phyloP scores from a whole-genome alignment of 2,113 vertebrate species.

The Fulmarus glacialis region DNA sequence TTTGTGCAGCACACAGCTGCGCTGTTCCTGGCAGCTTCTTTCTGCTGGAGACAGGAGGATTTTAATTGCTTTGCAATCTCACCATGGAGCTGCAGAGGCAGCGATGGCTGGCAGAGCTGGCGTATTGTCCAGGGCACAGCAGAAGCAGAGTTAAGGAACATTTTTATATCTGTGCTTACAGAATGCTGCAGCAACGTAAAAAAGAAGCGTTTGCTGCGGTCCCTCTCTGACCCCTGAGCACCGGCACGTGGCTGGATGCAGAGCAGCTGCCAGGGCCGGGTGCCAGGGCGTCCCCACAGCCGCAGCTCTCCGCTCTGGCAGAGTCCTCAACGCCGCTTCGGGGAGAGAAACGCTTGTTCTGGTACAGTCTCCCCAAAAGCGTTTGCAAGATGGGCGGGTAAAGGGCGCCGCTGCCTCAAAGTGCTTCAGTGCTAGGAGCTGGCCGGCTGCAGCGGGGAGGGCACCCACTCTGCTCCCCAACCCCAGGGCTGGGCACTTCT shows the following conservation, averaged over 20 bases:
- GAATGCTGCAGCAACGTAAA: not conserved
- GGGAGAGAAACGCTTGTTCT: fast-evolving
- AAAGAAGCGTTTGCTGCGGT: fast-evolving
- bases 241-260: fast-evolving
- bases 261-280: not conserved
- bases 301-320: not conserved
- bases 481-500: fast-evolving
- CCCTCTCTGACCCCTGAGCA: fast-evolving
- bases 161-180: not conserved
- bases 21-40: not conserved
- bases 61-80: not conserved
- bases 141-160: not conserved
- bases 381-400: fast-evolving
- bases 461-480: not conserved
- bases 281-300: not conserved
- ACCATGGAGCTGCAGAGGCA: not conserved
- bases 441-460: no score
- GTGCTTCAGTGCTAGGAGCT: not conserved
- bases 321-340: fast-evolving
- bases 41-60: not conserved
- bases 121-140: fast-evolving
- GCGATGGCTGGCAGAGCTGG: not conserved
- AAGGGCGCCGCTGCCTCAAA: not conserved
- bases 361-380: not conserved
- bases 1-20: not conserved